phyloP scores from a whole-genome alignment of 2,888 invertebrate species.

The Lottia scabra region DNA sequence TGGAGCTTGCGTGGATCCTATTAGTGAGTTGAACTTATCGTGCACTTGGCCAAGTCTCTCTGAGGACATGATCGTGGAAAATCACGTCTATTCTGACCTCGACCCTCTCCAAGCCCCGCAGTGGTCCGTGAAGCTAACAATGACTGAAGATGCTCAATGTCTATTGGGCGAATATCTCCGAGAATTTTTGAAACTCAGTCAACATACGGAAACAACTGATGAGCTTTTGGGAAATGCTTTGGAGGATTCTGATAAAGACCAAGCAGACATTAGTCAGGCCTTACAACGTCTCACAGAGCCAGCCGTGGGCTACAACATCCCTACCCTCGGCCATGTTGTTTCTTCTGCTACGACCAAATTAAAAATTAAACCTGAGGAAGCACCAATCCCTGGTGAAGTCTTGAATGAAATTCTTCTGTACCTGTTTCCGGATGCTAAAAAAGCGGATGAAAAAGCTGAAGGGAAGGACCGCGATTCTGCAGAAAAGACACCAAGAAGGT shows the following conservation, averaged over 20 bases:
- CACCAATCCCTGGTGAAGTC: slow-evolving; percentile 82
- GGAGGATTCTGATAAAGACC: slow-evolving; percentile 40
- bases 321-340: slow-evolving; percentile 58
- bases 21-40: slow-evolving; percentile 81
- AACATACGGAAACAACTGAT: slow-evolving; percentile 66
- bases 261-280: slow-evolving; percentile 64
- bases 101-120: slow-evolving; percentile 82
- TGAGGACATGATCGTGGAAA: slow-evolving; percentile 89
- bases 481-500: not conserved
- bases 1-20: slow-evolving; percentile 85
- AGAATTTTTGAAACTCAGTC: slow-evolving; percentile 79
- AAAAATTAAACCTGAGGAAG: slow-evolving; percentile 71
- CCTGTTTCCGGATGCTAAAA: slow-evolving; percentile 88
- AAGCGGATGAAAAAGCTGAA: slow-evolving; percentile 7
- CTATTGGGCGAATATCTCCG: slow-evolving; percentile 82
- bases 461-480: slow-evolving; percentile 17
- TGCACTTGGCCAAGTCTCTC: slow-evolving; percentile 89
- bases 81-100: slow-evolving; percentile 87
- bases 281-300: slow-evolving; percentile 82
- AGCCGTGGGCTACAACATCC: slow-evolving; percentile 54
- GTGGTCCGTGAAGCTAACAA: slow-evolving; percentile 75
- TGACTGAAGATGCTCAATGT: slow-evolving; percentile 80
- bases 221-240: slow-evolving; percentile 72
- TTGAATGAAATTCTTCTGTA: slow-evolving; percentile 82
- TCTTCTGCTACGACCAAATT: slow-evolving; percentile 51